Evolutionary conservation across 2,888 invertebrate genomes (phyloP).

Genomic region (Epirrhoe alternata): DNA sequence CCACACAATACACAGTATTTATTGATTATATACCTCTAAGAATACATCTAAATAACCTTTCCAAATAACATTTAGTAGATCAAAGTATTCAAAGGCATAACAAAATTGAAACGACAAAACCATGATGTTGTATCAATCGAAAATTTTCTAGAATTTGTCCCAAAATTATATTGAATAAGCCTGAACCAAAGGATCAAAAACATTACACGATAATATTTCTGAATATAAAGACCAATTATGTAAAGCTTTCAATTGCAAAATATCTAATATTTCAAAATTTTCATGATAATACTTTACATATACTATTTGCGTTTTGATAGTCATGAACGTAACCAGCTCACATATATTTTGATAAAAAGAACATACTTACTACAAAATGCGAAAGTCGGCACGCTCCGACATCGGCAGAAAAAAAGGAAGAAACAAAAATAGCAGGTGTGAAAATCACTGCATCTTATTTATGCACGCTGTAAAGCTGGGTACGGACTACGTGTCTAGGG

Average conservation of each 20-base stretch:
- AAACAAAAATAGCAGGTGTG: too few relatives aligned
- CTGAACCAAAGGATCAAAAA: not conserved
- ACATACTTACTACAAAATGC: too few relatives aligned
- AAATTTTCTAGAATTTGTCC: conserved; percentile 1
- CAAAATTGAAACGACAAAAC: not conserved
- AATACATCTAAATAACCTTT: not conserved
- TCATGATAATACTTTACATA: too few relatives aligned
- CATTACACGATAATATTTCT: not conserved
- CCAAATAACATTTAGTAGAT: not conserved
- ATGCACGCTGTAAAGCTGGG: too few relatives aligned
- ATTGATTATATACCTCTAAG: not conserved
- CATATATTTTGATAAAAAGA: too few relatives aligned
- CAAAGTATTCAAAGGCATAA: not conserved
- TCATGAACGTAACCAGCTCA: too few relatives aligned
- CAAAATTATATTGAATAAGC: not conserved
- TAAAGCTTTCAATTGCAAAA: not conserved
- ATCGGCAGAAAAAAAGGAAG: too few relatives aligned
- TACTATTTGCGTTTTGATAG: too few relatives aligned
- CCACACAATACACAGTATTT: conserved; percentile 7
- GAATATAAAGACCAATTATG: not conserved
- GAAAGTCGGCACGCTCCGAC: too few relatives aligned
- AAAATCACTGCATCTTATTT: too few relatives aligned
- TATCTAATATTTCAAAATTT: not conserved
- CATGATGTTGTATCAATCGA: not conserved
- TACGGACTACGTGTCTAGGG: too few relatives aligned